Evolutionary conservation across 1,140 invertebrate species (phyloP).

Genomic region (Samia ricini): DNA sequence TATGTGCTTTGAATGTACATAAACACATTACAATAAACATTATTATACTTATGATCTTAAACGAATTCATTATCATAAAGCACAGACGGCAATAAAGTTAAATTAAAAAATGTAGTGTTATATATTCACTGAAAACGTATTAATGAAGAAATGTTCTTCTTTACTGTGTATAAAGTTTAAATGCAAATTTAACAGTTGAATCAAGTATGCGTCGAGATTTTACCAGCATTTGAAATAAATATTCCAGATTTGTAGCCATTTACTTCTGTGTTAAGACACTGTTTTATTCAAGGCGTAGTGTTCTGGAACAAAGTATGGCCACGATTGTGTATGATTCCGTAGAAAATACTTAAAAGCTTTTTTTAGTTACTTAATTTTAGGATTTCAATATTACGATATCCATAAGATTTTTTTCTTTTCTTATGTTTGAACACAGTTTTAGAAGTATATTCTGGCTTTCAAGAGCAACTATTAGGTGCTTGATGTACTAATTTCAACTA

Average conservation of each 20-base stretch:
- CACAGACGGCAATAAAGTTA: too few species aligned
- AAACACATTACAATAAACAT: too few species aligned
- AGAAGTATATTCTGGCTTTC: too few species aligned
- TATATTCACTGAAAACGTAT: not conserved
- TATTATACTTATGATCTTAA: too few species aligned
- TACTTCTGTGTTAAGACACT: slow-evolving; percentile 47
- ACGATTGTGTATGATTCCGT: not conserved
- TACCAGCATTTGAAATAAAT: slow-evolving; percentile 62
- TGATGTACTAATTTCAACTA: too few species aligned
- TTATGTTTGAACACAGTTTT: too few species aligned
- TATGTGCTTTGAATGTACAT: too few species aligned
- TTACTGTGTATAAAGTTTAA: slow-evolving; percentile 45
- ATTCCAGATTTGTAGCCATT: slow-evolving; percentile 54
- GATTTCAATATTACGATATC: too few species aligned
- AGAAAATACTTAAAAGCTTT: not conserved
- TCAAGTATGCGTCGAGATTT: slow-evolving; percentile 59
- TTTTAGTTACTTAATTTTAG: not conserved
- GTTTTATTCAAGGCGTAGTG: slow-evolving; percentile 44
- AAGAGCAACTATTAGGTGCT: too few species aligned
- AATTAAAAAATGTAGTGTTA: not conserved
- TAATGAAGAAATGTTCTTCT: not conserved
- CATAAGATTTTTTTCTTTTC: too few species aligned
- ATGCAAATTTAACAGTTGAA: slow-evolving; percentile 56
- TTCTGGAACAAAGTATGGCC: slow-evolving; percentile 23
- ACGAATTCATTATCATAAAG: too few species aligned